Percentiles rank a stretch among this genome's conserved stretches.
Evolutionary conservation across 2,113 vertebrate species (phyloP).

Genomic region (Sorex fumeus): DNA sequence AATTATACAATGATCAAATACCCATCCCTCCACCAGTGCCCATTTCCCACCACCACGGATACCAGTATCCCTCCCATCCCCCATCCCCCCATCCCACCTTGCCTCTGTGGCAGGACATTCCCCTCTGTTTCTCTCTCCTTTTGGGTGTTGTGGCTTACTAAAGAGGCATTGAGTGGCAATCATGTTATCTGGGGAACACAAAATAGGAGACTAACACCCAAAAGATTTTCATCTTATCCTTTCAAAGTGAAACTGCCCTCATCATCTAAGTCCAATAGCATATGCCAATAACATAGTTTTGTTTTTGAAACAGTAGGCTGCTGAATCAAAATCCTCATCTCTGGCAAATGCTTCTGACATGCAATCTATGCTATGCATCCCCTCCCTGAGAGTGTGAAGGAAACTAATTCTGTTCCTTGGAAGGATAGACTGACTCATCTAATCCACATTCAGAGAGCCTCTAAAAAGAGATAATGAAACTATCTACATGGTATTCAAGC

Average conservation of each 20-base stretch:
- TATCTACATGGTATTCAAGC: not conserved
- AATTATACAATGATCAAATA: too few relatives aligned
- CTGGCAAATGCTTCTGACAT: constrained; percentile 35
- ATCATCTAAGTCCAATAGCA: constrained; percentile 46
- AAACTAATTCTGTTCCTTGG: constrained; percentile 66
- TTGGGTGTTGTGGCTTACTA: too few relatives aligned
- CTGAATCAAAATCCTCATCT: constrained; percentile 68
- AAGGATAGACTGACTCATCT: constrained; percentile 43
- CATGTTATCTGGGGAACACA: too few relatives aligned
- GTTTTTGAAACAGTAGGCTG: constrained; percentile 45
- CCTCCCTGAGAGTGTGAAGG: constrained; percentile 9
- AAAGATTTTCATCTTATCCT: constrained; percentile 45
- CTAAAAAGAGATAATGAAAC: constrained; percentile 66
- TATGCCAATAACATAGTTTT: constrained; percentile 67
- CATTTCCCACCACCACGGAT: too few relatives aligned
- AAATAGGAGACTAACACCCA: too few relatives aligned
- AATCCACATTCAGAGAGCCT: constrained; percentile 49
- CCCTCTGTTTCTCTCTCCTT: too few relatives aligned
- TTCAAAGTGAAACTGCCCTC: constrained; percentile 34
- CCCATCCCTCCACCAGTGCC: too few relatives aligned
- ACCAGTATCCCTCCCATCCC: too few relatives aligned
- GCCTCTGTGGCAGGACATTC: too few relatives aligned
- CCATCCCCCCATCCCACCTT: too few relatives aligned
- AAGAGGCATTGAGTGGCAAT: too few relatives aligned
- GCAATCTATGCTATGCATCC: constrained; percentile 48